Conservation (phyloP, 1,140 invertebrate genomes). For the Hermetia illucens region DNA sequence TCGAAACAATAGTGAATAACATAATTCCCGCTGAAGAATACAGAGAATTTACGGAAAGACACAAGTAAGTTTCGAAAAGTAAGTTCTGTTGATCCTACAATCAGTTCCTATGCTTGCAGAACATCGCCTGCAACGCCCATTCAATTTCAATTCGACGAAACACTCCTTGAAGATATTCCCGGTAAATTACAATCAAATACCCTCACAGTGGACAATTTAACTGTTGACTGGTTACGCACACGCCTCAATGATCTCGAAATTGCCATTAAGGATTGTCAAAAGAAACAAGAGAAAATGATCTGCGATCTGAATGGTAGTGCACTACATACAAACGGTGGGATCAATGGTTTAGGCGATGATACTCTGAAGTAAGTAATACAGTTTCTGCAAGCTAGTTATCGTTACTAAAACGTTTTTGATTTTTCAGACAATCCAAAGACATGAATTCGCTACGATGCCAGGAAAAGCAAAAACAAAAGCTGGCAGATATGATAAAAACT, state of each 20-base stretch:
- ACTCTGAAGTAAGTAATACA: slow-evolving; percentile 16
- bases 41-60: slow-evolving; percentile 66
- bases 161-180: slow-evolving; percentile 67
- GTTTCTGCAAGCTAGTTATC: neutral
- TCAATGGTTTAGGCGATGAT: slow-evolving; percentile 31
- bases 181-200: slow-evolving; percentile 67
- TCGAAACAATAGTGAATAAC: slow-evolving; percentile 51
- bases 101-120: slow-evolving; percentile 33
- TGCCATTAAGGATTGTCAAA: slow-evolving; percentile 50
- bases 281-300: slow-evolving; percentile 39
- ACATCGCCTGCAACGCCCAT: slow-evolving; percentile 55
- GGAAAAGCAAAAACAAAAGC: slow-evolving; percentile 63
- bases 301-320: slow-evolving; percentile 30
- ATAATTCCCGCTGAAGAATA: slow-evolving; percentile 70
- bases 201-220: slow-evolving; percentile 80
- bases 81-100: neutral
- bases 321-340: slow-evolving; percentile 27
- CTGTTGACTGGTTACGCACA: slow-evolving; percentile 68
- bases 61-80: slow-evolving; percentile 45
- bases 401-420: neutral
- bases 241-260: slow-evolving; percentile 62
- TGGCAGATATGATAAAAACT: slow-evolving; percentile 65
- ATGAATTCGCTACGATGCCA: slow-evolving; percentile 51
- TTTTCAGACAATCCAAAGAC: slow-evolving; percentile 31
- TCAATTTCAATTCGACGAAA: slow-evolving; percentile 70